Evolutionary conservation across 2,113 vertebrate species (phyloP).

Genomic region (Phodopus roborovskii): DNA sequence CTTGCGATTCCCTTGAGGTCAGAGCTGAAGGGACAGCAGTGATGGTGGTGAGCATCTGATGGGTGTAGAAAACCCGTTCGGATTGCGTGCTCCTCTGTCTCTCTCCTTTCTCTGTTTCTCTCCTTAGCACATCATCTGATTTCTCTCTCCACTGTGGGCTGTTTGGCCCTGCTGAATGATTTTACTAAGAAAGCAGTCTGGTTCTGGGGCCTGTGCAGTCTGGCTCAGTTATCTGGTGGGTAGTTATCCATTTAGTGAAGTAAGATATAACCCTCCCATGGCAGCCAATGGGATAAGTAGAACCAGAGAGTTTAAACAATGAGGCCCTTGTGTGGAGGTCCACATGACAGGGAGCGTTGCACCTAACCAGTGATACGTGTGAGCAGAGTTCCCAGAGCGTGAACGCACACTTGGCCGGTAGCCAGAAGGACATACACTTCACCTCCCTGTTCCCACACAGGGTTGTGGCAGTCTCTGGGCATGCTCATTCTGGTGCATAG

Average conservation of each 20-base stretch:
- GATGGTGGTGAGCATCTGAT: rapidly evolving
- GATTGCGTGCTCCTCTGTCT: rapidly evolving
- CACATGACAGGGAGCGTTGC: neutral
- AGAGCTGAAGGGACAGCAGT: rapidly evolving
- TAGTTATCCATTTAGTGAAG: neutral
- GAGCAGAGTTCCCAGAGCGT: neutral
- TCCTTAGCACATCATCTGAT: rapidly evolving
- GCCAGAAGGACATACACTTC: neutral
- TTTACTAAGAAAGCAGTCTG: neutral
- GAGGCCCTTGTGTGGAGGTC: neutral
- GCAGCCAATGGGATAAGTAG: neutral
- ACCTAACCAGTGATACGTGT: neutral
- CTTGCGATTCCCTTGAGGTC: neutral
- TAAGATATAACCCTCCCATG: neutral
- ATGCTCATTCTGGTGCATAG: neutral
- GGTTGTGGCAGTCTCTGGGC: neutral
- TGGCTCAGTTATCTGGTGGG: rapidly evolving
- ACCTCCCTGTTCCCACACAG: neutral
- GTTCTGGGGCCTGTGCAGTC: neutral
- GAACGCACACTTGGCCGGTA: no score
- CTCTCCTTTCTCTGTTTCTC: rapidly evolving
- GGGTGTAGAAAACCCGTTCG: rapidly evolving
- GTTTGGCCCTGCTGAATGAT: neutral
- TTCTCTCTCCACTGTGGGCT: neutral
- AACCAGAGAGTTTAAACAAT: neutral